Evolutionary conservation across 2,113 vertebrate genomes (phyloP).

Genomic region (Eulemur macaco): DNA sequence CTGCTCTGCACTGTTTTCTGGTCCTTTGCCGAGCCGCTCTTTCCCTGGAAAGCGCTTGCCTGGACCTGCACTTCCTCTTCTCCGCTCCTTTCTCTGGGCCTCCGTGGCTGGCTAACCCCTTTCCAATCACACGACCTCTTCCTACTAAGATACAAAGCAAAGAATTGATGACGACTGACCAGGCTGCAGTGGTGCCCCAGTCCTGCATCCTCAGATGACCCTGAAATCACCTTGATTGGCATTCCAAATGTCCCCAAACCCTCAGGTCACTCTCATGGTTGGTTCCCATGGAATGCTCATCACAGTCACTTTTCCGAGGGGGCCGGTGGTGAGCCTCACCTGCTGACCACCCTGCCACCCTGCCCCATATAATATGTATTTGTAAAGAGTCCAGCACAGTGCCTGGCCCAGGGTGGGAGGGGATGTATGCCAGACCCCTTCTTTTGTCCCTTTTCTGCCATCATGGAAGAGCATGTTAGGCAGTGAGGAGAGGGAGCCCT

Average conservation of each 20-base stretch:
- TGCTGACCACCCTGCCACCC: not conserved
- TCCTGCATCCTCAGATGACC: not conserved
- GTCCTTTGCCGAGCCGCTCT: not conserved
- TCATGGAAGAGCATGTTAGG: not conserved
- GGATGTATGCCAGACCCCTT: not conserved
- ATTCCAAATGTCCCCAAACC: not conserved
- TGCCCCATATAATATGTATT: not conserved
- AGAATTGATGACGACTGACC: not conserved
- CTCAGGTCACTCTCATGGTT: not conserved
- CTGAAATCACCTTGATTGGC: not conserved
- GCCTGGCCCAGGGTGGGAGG: not conserved
- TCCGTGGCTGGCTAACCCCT: not conserved
- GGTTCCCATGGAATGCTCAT: not conserved
- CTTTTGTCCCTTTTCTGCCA: not conserved
- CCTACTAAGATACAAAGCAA: not conserved
- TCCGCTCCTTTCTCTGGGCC: not conserved
- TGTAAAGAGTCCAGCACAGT: not conserved
- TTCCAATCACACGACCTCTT: not conserved
- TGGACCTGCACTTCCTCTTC: not conserved
- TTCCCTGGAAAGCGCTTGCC: not conserved
- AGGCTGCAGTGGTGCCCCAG: not conserved
- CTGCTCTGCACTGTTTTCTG: not conserved
- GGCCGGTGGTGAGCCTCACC: not conserved
- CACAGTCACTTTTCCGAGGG: not conserved
- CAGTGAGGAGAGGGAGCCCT: not conserved